Conservation (phyloP, 2,797 vertebrate species). For the Dipus sagitta region DNA sequence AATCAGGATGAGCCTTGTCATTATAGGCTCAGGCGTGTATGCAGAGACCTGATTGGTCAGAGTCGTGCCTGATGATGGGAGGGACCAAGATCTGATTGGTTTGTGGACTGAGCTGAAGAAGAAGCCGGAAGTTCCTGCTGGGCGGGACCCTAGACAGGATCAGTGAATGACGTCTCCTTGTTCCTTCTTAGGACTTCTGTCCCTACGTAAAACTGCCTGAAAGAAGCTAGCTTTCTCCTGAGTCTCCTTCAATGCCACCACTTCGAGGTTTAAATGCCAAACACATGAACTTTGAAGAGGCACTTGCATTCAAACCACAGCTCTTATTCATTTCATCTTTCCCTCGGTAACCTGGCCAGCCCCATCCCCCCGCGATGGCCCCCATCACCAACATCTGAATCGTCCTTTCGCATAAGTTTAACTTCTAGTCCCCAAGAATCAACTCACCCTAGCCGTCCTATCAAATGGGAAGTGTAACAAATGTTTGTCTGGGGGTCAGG, state of each 20-base stretch:
- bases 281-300: not conserved
- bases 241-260: not conserved
- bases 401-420: not conserved
- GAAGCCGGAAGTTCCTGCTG: too few relatives aligned
- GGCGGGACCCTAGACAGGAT: too few relatives aligned
- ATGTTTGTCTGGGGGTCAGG: constrained; percentile 52
- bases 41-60: too few relatives aligned
- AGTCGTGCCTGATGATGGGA: too few relatives aligned
- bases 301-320: not conserved
- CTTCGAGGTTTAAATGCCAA: not conserved
- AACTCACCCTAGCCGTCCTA: constrained; percentile 6
- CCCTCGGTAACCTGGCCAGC: not conserved
- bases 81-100: too few relatives aligned
- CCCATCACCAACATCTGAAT: not conserved
- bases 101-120: too few relatives aligned
- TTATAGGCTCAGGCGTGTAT: too few relatives aligned
- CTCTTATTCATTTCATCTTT: not conserved
- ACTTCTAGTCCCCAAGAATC: constrained; percentile 9
- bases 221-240: too few relatives aligned
- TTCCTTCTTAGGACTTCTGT: too few relatives aligned
- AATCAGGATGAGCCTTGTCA: too few relatives aligned
- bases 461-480: constrained; percentile 48
- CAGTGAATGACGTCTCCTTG: too few relatives aligned
- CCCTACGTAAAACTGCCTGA: too few relatives aligned
- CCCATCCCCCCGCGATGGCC: not conserved